Evolutionary conservation across 2,797 vertebrate species (phyloP).

Genomic region (Sitta carolinensis): DNA sequence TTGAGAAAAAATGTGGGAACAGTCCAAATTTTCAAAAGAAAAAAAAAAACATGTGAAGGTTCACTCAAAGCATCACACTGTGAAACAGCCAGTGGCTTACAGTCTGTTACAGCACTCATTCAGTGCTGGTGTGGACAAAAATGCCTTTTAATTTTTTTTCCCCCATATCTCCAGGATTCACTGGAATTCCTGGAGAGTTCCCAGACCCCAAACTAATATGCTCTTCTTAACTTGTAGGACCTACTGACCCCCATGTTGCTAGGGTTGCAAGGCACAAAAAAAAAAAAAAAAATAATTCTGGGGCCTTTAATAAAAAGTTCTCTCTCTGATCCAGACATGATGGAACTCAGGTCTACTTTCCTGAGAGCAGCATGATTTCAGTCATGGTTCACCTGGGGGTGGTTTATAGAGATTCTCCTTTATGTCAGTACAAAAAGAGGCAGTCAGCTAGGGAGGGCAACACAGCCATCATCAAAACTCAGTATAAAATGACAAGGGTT

Average conservation of each 20-base stretch:
- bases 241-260: not conserved
- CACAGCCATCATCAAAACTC: not conserved
- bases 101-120: not conserved
- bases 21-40: not conserved
- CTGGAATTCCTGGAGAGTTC: not conserved
- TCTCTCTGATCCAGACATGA: not conserved
- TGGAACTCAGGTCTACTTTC: not conserved
- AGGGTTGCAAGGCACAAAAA: not conserved
- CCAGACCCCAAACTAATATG: not conserved
- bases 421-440: not conserved
- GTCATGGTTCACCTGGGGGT: not conserved
- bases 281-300: not conserved
- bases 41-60: not conserved
- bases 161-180: not conserved
- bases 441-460: not conserved
- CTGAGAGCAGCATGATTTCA: not conserved
- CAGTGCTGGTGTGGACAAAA: not conserved
- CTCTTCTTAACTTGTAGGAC: not conserved
- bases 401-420: not conserved
- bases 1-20: not conserved
- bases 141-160: rapidly evolving
- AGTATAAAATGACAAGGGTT: not conserved
- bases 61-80: not conserved
- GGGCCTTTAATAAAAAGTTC: not conserved
- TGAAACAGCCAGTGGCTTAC: not conserved